Conservation (phyloP, 1,140 invertebrate species). For the Drosophila pandora region DNA sequence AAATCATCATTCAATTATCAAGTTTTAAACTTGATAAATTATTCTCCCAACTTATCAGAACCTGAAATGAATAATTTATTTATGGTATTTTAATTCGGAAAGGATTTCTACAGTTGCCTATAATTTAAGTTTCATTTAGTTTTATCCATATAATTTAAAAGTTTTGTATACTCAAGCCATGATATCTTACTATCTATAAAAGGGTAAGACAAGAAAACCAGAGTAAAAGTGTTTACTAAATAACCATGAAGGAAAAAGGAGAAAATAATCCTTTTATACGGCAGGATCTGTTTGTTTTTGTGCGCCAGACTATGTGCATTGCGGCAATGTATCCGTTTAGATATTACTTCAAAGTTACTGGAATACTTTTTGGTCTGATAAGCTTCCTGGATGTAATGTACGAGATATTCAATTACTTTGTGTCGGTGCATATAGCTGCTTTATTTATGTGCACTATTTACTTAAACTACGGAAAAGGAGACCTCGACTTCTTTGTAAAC, state of each 20-base stretch:
- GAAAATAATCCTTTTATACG: constrained; percentile 22
- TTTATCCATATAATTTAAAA: constrained; percentile 14
- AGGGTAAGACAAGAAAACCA: neutral
- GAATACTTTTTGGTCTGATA: constrained; percentile 31
- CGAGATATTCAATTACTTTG: constrained; percentile 69
- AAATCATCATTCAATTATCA: neutral
- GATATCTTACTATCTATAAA: constrained; percentile 17
- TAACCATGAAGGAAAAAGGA: neutral
- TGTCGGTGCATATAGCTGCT: constrained; percentile 57
- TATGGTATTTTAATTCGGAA: constrained; percentile 21
- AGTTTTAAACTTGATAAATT: neutral
- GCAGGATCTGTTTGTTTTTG: constrained; percentile 66
- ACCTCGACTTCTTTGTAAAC: constrained; percentile 74
- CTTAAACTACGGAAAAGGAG: constrained; percentile 59
- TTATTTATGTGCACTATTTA: constrained; percentile 69
- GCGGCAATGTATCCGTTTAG: constrained; percentile 67
- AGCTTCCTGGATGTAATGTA: constrained; percentile 37
- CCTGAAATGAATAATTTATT: constrained; percentile 28
- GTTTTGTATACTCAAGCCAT: neutral
- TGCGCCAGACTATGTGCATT: constrained; percentile 58
- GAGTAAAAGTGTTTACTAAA: neutral
- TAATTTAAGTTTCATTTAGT: constrained; percentile 36
- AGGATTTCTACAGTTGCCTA: neutral
- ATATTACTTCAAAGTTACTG: constrained; percentile 11
- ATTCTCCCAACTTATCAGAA: neutral